Conservation (phyloP, 2,888 invertebrate genomes). For the Agrilus biguttatus region DNA sequence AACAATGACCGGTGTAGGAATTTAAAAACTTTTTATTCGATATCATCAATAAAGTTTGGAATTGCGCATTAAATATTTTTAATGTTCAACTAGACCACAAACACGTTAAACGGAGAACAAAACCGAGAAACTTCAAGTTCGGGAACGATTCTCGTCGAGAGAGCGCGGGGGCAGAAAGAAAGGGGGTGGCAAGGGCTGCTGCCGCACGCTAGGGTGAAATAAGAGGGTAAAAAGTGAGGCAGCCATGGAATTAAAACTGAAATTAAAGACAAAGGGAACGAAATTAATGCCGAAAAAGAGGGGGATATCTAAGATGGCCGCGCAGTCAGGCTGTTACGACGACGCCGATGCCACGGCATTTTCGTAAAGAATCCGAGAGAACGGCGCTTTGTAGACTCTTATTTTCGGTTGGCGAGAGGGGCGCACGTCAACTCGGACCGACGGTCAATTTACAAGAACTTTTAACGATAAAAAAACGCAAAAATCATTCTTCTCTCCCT, state of each 20-base stretch:
- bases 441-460: too few relatives aligned
- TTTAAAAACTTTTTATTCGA: too few relatives aligned
- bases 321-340: slow-evolving; percentile 2
- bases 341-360: neutral
- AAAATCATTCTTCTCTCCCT: too few relatives aligned
- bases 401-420: too few relatives aligned
- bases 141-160: slow-evolving; percentile 1
- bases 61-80: too few relatives aligned
- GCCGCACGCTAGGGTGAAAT: slow-evolving; percentile 25
- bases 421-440: too few relatives aligned
- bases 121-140: neutral
- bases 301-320: slow-evolving; percentile 23
- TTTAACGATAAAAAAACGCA: too few relatives aligned
- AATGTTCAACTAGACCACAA: neutral
- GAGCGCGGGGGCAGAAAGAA: slow-evolving; percentile 12
- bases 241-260: slow-evolving; percentile 32
- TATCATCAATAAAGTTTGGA: too few relatives aligned
- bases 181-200: slow-evolving; percentile 4
- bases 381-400: too few relatives aligned
- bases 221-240: slow-evolving; percentile 33
- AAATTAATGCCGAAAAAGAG: slow-evolving; percentile 27
- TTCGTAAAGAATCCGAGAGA: too few relatives aligned
- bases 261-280: slow-evolving; percentile 34
- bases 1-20: too few relatives aligned
- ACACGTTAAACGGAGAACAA: neutral